phyloP scores from a whole-genome alignment of 2,888 invertebrate species.

The Polymixis flavicincta region DNA sequence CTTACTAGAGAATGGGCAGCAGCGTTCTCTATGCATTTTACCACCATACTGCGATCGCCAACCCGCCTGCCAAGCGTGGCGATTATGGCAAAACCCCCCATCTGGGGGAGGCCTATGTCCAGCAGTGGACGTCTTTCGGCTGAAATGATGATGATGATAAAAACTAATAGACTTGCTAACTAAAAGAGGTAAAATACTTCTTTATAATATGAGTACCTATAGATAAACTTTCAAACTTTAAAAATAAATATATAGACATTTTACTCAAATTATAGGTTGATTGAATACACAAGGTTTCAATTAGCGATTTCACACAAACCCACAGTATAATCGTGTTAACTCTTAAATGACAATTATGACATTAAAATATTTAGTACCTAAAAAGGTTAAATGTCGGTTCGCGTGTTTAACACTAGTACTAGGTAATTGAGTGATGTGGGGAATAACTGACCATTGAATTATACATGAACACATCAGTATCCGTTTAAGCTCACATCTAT shows the following conservation, averaged over 20 bases:
- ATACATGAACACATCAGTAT: slow-evolving; percentile 51
- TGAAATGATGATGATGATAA: too few species aligned
- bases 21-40: too few species aligned
- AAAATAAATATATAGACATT: background rate
- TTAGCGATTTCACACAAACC: slow-evolving; percentile 9
- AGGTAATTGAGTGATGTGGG: slow-evolving; percentile 63
- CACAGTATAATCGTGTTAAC: slow-evolving; percentile 21
- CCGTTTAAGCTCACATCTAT: slow-evolving; percentile 23
- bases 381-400: slow-evolving; percentile 57
- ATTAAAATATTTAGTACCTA: slow-evolving; percentile 49
- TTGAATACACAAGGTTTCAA: background rate
- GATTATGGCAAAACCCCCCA: too few species aligned
- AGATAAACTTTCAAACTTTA: too few species aligned
- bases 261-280: background rate
- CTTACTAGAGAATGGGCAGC: too few species aligned
- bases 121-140: too few species aligned
- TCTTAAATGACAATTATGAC: slow-evolving; percentile 39
- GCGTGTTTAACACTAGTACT: slow-evolving; percentile 54
- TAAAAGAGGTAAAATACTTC: too few species aligned
- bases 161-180: too few species aligned
- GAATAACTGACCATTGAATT: slow-evolving; percentile 50
- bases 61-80: too few species aligned
- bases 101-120: too few species aligned
- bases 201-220: too few species aligned
- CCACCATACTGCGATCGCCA: too few species aligned